phyloP scores from a whole-genome alignment of 1,140 invertebrate genomes.

The Schlechtendalia chinensis region DNA sequence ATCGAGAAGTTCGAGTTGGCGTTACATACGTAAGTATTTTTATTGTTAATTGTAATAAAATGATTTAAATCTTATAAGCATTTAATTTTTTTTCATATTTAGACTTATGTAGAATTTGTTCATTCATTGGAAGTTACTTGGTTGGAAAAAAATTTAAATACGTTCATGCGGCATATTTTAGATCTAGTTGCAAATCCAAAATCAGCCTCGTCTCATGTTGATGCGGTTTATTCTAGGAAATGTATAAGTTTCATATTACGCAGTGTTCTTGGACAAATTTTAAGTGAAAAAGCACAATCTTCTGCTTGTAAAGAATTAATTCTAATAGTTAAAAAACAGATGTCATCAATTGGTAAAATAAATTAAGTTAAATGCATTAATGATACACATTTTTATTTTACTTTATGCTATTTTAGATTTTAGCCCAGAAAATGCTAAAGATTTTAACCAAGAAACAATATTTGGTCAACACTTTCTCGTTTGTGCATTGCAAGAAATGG shows the following conservation, averaged over 20 bases:
- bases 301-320: slow-evolving; percentile 93
- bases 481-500: slow-evolving; percentile 90
- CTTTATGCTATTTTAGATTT: slow-evolving; percentile 63
- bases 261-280: slow-evolving; percentile 85
- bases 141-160: slow-evolving; percentile 87
- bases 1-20: slow-evolving; percentile 92
- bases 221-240: slow-evolving; percentile 95
- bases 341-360: slow-evolving; percentile 78
- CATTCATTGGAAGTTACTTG: slow-evolving; percentile 89
- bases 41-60: slow-evolving; percentile 36
- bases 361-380: slow-evolving; percentile 32
- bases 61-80: slow-evolving; percentile 13
- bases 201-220: slow-evolving; percentile 90
- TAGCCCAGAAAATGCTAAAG: slow-evolving; percentile 85
- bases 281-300: slow-evolving; percentile 95
- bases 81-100: slow-evolving; percentile 54
- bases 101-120: slow-evolving; percentile 93
- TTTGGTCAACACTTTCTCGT: slow-evolving; percentile 92
- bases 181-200: slow-evolving; percentile 86
- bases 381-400: too few relatives aligned
- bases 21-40: slow-evolving; percentile 78
- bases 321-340: slow-evolving; percentile 87
- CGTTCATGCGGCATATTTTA: slow-evolving; percentile 83
- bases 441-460: slow-evolving; percentile 84
- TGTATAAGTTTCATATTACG: slow-evolving; percentile 95